Conservation (phyloP, 2,113 vertebrate species). For the Dendropsophus ebraccatus region DNA sequence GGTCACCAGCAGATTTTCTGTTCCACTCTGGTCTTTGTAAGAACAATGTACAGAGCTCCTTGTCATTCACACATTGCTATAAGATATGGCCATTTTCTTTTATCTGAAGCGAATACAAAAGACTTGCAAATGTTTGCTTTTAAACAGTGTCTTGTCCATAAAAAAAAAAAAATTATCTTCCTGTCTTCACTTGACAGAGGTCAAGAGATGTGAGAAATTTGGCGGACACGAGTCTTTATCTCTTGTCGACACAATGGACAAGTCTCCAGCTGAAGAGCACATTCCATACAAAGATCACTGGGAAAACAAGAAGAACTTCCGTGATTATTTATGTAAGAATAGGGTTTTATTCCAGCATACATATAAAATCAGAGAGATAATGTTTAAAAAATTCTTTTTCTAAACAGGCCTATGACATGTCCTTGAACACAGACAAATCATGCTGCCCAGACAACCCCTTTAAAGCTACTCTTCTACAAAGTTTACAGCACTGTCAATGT, state of each 20-base stretch:
- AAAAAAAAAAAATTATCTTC: neutral
- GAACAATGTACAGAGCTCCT: slow-evolving; percentile 64
- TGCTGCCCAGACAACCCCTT: too few species aligned
- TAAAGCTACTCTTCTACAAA: too few species aligned
- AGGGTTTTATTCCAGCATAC: too few species aligned
- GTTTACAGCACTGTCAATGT: too few species aligned
- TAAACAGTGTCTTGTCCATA: neutral
- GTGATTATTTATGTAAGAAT: too few species aligned
- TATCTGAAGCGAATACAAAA: slow-evolving; percentile 70
- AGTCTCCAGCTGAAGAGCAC: slow-evolving; percentile 99
- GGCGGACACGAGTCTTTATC: slow-evolving; percentile 95
- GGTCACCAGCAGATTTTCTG: neutral
- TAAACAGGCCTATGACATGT: too few species aligned
- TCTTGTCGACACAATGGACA: slow-evolving; percentile 98
- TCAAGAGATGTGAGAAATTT: slow-evolving; percentile 98
- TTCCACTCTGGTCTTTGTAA: slow-evolving; percentile 60
- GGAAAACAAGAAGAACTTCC: neutral
- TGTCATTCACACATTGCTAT: slow-evolving; percentile 61
- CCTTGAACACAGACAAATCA: too few species aligned
- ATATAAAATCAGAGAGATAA: too few species aligned
- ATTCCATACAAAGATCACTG: slow-evolving; percentile 99
- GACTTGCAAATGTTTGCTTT: slow-evolving; percentile 17
- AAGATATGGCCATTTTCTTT: slow-evolving; percentile 69
- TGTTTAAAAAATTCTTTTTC: too few species aligned
- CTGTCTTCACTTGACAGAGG: slow-evolving; percentile 70